Evolutionary conservation across 1,140 invertebrate genomes (phyloP), one percentile per base, ranked within the genome.

Genomic region (Trissolcus basalis): DNA sequence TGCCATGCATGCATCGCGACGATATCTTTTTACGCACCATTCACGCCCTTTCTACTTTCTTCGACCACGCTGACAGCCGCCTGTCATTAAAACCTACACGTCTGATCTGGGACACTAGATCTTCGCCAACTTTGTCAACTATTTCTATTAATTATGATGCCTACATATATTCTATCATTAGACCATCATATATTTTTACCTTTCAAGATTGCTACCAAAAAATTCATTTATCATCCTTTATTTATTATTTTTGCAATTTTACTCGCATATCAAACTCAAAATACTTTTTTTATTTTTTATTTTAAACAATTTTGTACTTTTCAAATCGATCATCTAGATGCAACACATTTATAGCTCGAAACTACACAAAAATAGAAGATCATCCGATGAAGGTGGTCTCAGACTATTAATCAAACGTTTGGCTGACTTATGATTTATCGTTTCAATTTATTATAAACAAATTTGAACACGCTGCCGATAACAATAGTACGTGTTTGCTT

Each of bases 21-120:
- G 77, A 75, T 79, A 79, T 79, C 77, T 79, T 75, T 79, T 79
- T 76, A 79, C 77, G 65, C 65, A 64, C 74, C 65, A 76, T 73
- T 73, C 68, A 59, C 70, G 60, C 70, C 61, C 70, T 77, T 75
- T 69, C 72, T 69, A 67, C 77, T 71, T 79, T 75, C 71, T 75
- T 75, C 68, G 55, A 49, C 45, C 49, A 68, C 64, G 54, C 60
- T 73, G 65, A 54, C 59, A 67, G 35, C 43, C 58, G 51, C 53
- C 72, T 67, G 63, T 77, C 58, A 64, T 59, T 61, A 69, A 71
- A 70, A 60, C 67, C 56, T 43, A 72, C 55, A 16, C 53, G 19
- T 27, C 35, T 50, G 58, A 75, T 58, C 59, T 75, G 36, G 60
- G 59, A 68, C 68, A 72, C 27, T 35, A 50, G 49, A 60, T 58